phyloP scores from a whole-genome alignment of 2,113 vertebrate species.

The Neopipo cinnamomea region DNA sequence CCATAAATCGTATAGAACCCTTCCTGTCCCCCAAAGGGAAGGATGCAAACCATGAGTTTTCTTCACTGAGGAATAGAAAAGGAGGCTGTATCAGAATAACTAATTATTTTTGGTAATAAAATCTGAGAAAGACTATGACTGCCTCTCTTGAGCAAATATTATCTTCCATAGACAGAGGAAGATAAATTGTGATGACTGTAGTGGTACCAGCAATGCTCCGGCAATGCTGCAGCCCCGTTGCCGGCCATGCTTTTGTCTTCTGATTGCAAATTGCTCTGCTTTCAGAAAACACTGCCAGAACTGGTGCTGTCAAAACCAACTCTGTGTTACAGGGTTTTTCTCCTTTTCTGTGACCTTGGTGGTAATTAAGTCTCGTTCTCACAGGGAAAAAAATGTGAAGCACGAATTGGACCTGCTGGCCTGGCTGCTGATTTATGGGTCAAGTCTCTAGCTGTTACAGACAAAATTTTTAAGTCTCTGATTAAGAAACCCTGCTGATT shows the following conservation, averaged over 20 bases:
- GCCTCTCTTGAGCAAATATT: neutral
- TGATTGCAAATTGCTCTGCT: neutral
- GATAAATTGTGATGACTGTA: neutral
- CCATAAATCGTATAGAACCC: neutral
- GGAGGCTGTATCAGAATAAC: neutral
- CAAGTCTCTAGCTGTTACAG: conserved; percentile 71
- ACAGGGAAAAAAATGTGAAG: conserved; percentile 50
- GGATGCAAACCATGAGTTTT: neutral
- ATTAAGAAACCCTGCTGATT: conserved; percentile 75
- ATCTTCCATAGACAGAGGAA: neutral
- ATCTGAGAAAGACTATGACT: neutral
- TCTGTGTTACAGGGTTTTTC: conserved; percentile 35
- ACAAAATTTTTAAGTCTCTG: conserved; percentile 70
- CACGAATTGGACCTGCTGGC: conserved; percentile 60
- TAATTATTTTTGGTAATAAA: neutral
- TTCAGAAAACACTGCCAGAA: conserved; percentile 54
- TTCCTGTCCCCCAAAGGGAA: neutral
- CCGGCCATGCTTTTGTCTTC: neutral
- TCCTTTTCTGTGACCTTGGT: conserved; percentile 62
- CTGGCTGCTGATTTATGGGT: conserved; percentile 74
- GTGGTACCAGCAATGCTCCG: rapidly evolving
- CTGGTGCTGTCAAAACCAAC: conserved; percentile 30
- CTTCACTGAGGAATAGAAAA: neutral
- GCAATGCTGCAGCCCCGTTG: neutral
- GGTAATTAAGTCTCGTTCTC: conserved; percentile 70